Base-by-base conservation (phyloP, 2,888 invertebrate genomes). In the Leptura quadrifasciata region DNA sequence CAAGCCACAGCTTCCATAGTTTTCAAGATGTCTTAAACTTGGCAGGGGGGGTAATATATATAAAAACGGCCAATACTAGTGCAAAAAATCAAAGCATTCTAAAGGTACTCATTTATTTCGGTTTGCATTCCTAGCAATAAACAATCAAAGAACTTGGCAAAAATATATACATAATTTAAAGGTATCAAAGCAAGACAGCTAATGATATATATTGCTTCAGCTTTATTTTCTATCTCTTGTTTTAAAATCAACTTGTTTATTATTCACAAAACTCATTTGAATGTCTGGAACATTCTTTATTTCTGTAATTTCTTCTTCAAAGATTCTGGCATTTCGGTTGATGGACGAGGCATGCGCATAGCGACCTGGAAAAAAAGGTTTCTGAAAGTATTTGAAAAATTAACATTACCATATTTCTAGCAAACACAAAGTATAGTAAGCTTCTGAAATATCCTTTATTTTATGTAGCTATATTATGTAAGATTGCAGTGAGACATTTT, bases 281-380 rank as follows among this genome's bases (percentile, higher is more conserved):
- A 12, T 68, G 18, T 31, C 15, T 20, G 27, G 12, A 55, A 39
- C 72, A 63, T 39, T 31, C 21, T 63, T 75, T 76, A 31, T 67
- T 72, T 73, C 71, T 76, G 75, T 24, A 93, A 88, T 82, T 96
- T 94, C 90, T 92, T 92, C 89, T 94, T 95, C 87, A 97, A 91
- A n/a, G 96, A 95, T 88, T 96, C 97, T 17, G 98, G 98, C 97
- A 98, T 98, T 90, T 95, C 95, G 86, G 98, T 98, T 88, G 98
- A 98, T 77, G 98, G 98, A 84, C 98, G 94, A 75, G 98, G 98
- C 92, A 98, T 94, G 80, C 94, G 92, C 82, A 95, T 92, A 85
- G 91, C 92, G 0, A 93, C 93, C 92, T 92, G 86, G 69, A 47
- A 70, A 27, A 58, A 39, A 39, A 54, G 6, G 12, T 17, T 27